Evolutionary conservation across 2,888 invertebrate species (phyloP).

Genomic region (Clostera curtula): DNA sequence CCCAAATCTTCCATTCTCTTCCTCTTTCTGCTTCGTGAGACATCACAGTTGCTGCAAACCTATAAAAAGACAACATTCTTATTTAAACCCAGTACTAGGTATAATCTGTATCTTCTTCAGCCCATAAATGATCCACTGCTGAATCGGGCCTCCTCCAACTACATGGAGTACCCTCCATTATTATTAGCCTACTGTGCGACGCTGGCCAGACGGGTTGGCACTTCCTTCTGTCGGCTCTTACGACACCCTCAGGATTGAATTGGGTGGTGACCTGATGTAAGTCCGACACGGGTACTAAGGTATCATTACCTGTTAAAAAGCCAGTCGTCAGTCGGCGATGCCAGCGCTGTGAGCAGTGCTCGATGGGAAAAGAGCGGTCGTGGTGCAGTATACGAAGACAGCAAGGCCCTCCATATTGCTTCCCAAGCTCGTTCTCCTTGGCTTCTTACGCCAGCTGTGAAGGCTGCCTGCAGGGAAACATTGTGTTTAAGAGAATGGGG

Average conservation of each 20-base stretch:
- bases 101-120: too few species aligned
- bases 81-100: too few species aligned
- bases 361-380: slow-evolving; percentile 57
- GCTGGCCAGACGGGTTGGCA: too few species aligned
- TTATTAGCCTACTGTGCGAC: too few species aligned
- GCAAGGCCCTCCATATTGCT: slow-evolving; percentile 83
- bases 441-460: slow-evolving; percentile 79
- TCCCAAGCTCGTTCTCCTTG: slow-evolving; percentile 85
- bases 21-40: slow-evolving; percentile 54
- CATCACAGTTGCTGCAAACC: slow-evolving; percentile 56
- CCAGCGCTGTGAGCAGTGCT: slow-evolving; percentile 80
- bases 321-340: slow-evolving; percentile 85
- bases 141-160: too few species aligned
- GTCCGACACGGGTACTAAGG: too few species aligned
- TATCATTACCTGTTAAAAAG: slow-evolving; percentile 79
- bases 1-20: slow-evolving; percentile 56
- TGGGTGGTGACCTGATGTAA: too few species aligned
- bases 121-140: too few species aligned
- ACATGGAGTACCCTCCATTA: too few species aligned
- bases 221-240: too few species aligned
- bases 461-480: slow-evolving; percentile 43
- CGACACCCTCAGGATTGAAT: too few species aligned
- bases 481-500: too few species aligned
- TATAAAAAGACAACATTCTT: slow-evolving; percentile 16
- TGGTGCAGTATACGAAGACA: slow-evolving; percentile 81